A percentile compares a stretch with the other conserved stretches of the same genome.
Evolutionary conservation across 2,888 invertebrate species (phyloP).

Genomic region (Eumacrocentrus americanus): DNA sequence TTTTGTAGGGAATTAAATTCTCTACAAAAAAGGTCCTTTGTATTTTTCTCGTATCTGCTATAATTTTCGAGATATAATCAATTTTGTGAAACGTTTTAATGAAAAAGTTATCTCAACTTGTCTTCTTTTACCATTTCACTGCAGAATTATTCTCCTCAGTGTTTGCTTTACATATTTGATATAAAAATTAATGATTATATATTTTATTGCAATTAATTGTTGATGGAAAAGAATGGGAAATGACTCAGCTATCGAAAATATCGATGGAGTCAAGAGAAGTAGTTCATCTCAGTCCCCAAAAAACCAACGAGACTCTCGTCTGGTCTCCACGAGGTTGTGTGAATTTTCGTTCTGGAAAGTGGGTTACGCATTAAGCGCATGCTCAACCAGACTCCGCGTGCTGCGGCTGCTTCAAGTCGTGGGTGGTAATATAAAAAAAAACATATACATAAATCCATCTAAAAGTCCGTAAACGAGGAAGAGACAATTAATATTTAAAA

Average conservation of each 20-base stretch:
- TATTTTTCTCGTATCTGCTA: too few relatives aligned
- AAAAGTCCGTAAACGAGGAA: conserved; percentile 2
- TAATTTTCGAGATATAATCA: too few relatives aligned
- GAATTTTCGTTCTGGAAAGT: conserved; percentile 29
- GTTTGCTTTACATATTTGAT: neutral
- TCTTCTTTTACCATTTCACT: too few relatives aligned
- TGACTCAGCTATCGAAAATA: neutral
- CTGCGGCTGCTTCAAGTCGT: neutral
- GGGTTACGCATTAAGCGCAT: conserved; percentile 22
- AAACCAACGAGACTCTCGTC: conserved; percentile 5
- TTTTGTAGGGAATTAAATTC: too few relatives aligned
- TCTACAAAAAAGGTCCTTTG: too few relatives aligned
- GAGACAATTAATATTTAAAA: neutral
- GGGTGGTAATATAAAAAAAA: conserved; percentile 1
- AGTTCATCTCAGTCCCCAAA: neutral
- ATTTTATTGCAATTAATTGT: neutral
- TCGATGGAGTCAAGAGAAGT: conserved; percentile 1
- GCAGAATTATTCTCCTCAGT: too few relatives aligned
- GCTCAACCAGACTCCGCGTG: conserved; percentile 12
- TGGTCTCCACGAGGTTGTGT: conserved; percentile 12
- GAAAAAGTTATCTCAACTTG: too few relatives aligned
- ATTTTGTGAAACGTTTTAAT: too few relatives aligned
- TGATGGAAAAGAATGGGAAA: neutral
- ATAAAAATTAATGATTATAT: neutral
- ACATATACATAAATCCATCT: neutral